These are phyloP conservation scores for Riparia riparia DNA, from an alignment of 2,113 vertebrate species.

Conservation along the genomic window DNA sequence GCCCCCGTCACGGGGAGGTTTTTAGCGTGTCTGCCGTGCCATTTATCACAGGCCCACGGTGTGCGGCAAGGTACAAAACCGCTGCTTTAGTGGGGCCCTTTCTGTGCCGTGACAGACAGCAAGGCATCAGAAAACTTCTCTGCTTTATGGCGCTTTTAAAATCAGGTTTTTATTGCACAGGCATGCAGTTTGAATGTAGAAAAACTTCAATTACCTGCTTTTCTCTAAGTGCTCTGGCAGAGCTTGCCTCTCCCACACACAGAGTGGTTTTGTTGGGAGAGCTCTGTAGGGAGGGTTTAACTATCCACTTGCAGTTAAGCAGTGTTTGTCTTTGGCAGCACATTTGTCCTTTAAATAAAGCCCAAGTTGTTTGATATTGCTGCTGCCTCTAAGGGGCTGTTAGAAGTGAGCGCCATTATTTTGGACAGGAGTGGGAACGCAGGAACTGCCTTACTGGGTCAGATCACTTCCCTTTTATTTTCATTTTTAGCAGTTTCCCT, in stretches of 20 bases:
- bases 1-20: background rate
- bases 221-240: constrained; percentile 10
- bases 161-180: background rate
- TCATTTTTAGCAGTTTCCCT: constrained; percentile 18
- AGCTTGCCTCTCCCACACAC: constrained; percentile 13
- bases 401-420: background rate
- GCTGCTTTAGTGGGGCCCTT: background rate
- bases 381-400: background rate
- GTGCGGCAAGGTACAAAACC: background rate
- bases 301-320: background rate
- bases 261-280: constrained; percentile 15
- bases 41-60: background rate
- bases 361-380: constrained; percentile 7
- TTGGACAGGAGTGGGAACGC: background rate
- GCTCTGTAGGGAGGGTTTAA: constrained; percentile 12
- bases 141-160: background rate
- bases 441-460: background rate
- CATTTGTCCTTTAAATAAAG: background rate
- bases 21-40: background rate
- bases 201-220: constrained; percentile 37
- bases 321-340: background rate
- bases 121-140: background rate
- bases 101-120: background rate
- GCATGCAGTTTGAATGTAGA: background rate
- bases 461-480: constrained; percentile 17